Base-by-base conservation (phyloP, 2,797 vertebrate species). In the Sebastes vulpes region DNA sequence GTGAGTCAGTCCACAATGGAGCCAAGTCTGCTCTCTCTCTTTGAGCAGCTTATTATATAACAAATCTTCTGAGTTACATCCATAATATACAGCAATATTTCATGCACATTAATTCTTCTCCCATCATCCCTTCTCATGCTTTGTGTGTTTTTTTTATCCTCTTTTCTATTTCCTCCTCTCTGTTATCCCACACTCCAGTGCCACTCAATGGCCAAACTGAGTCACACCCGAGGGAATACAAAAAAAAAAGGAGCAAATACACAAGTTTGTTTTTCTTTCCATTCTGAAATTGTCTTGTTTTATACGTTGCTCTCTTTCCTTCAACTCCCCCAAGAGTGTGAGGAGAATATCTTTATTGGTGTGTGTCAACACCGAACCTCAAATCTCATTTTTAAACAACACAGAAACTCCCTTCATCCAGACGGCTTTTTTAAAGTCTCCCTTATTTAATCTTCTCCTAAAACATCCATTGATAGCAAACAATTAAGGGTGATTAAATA, bases 121-220 rank as follows among this genome's bases (percentile, higher is more conserved):
- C 29, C 2, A 11, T 48, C 16, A 54, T 77, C 48, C 23, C 53
- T 35, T 53, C 31, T 28, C 1, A 58, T 14, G 9, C 52, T 71
- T 73, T 65, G n/a, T 29, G 12, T 65, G 35, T 21, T 53, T 68
- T 38, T 60, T 31, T 16, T 28, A 26, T 66, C 20, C 32, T 53
- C 14, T 23, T 20, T 52, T 57, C 25, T 38, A 11, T 21, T 46
- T 28, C 52, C 21, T 69, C 14, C n/a, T 65, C 28, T 31, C 29
- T 63, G 9, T 79, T 74, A 72, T 58, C 61, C 61, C 67, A 76
- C 67, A 65, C 72, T 79, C 48, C 78, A 87, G 32, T 81, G 65
- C 69, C 61, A 35, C 81, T 67, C 74, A 56, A 67, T 71, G 63
- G 67, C 75, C 53, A 60, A 75, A 68, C 70, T 21, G n/a, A 70